Percentiles rank a stretch among this genome's conserved stretches.
phyloP scores from a whole-genome alignment of 1,140 invertebrate genomes.

The Druon quercuslanigerum region DNA sequence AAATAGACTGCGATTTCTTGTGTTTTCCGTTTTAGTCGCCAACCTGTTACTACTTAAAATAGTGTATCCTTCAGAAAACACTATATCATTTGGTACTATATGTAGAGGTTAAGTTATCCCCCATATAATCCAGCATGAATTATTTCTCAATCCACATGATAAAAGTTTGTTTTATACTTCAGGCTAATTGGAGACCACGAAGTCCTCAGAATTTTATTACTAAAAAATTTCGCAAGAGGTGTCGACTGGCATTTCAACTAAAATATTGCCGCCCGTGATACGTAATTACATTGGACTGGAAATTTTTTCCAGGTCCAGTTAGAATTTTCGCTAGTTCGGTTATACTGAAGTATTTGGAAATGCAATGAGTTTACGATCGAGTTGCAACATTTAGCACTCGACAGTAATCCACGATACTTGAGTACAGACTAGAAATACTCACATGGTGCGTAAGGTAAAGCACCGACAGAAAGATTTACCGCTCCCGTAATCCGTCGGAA shows the following conservation, averaged over 20 bases:
- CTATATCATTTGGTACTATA: no score
- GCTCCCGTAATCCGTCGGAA: not conserved
- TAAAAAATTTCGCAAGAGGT: conserved; percentile 8
- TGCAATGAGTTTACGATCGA: conserved; percentile 18
- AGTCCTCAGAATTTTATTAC: conserved; percentile 5
- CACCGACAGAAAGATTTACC: conserved; percentile 14
- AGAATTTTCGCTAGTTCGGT: no score
- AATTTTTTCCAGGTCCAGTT: not conserved
- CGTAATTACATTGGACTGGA: conserved; percentile 2
- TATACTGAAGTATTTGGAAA: not conserved
- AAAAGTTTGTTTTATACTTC: conserved; percentile 23
- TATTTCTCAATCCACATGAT: not conserved
- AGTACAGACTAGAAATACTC: conserved; percentile 1
- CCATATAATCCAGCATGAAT: not conserved
- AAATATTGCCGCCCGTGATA: not conserved
- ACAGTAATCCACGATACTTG: conserved; percentile 5
- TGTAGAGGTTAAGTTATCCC: not conserved
- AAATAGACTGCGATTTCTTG: no score
- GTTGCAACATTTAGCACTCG: conserved; percentile 23
- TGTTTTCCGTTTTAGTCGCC: no score
- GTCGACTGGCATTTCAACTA: not conserved
- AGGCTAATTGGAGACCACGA: not conserved
- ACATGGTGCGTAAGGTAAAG: not conserved
- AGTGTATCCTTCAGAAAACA: no score
- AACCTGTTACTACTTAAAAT: no score